phyloP scores from a whole-genome alignment of 2,797 vertebrate species.

The Sebastes taczanowskii region DNA sequence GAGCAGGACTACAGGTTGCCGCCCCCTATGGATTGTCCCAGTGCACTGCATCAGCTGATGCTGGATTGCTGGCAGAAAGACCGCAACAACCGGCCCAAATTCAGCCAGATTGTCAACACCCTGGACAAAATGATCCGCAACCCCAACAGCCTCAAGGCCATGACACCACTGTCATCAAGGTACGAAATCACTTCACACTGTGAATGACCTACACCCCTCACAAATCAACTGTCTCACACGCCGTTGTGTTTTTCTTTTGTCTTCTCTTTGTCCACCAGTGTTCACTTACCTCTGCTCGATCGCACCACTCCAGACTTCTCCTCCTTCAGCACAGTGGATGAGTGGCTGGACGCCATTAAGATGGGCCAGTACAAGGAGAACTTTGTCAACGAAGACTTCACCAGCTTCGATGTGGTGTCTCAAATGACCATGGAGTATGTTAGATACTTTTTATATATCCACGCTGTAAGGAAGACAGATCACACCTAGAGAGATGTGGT shows the following conservation, averaged over 20 bases:
- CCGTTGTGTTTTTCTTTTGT: neutral
- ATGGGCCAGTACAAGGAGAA: constrained; percentile 98
- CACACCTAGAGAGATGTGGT: neutral
- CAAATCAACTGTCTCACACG: neutral
- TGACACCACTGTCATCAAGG: constrained; percentile 93
- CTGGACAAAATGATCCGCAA: constrained; percentile 98
- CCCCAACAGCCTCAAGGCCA: constrained; percentile 93
- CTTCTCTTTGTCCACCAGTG: constrained; percentile 73
- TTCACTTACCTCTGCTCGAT: constrained; percentile 93
- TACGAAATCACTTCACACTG: constrained; percentile 47
- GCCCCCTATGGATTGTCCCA: constrained; percentile 95
- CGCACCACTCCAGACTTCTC: constrained; percentile 96
- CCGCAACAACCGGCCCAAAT: constrained; percentile 93
- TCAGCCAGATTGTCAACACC: constrained; percentile 93
- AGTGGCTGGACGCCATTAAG: constrained; percentile 98
- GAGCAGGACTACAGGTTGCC: constrained; percentile 96
- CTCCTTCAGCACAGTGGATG: constrained; percentile 93
- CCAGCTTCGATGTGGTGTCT: constrained; percentile 91
- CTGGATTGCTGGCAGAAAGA: constrained; percentile 98
- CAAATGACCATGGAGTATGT: constrained; percentile 98
- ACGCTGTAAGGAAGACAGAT: neutral
- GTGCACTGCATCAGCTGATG: constrained; percentile 94
- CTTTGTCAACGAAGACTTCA: constrained; percentile 90
- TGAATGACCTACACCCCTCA: neutral
- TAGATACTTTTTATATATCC: neutral